phyloP scores from a whole-genome alignment of 2,113 vertebrate species.

The Perca flavescens region DNA sequence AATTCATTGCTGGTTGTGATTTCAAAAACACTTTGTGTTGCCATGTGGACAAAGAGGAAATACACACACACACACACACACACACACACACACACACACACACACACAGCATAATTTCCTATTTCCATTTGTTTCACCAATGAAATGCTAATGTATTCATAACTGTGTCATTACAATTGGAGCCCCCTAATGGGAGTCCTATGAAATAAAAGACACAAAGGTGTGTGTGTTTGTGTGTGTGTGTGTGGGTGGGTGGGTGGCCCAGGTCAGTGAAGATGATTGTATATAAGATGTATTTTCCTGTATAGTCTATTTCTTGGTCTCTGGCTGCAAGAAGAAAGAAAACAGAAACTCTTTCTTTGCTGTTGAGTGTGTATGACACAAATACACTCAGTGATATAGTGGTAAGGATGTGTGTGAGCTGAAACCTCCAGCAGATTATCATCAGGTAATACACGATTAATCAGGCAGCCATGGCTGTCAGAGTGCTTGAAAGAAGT shows the following conservation, averaged over 20 bases:
- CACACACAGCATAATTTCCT: not conserved
- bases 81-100: constrained; percentile 2
- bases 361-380: no score
- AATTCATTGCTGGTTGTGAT: not conserved
- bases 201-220: not conserved
- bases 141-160: constrained; percentile 61
- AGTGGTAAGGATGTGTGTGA: no score
- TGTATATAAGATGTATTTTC: constrained; percentile 2
- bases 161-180: constrained; percentile 13
- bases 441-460: no score
- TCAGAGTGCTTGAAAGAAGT: no score
- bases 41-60: not conserved
- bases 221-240: constrained; percentile 1
- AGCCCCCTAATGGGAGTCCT: constrained; percentile 14
- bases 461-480: no score
- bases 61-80: not conserved
- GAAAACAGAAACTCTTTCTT: no score
- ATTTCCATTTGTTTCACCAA: not conserved
- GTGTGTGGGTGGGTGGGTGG: not conserved
- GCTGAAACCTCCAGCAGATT: no score
- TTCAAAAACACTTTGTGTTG: not conserved
- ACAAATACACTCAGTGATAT: no score
- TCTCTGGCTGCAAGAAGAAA: no score
- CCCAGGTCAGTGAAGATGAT: not conserved
- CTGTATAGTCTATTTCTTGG: no score